phyloP scores from a whole-genome alignment of 2,797 vertebrate genomes.

The Sebastes diaconus region DNA sequence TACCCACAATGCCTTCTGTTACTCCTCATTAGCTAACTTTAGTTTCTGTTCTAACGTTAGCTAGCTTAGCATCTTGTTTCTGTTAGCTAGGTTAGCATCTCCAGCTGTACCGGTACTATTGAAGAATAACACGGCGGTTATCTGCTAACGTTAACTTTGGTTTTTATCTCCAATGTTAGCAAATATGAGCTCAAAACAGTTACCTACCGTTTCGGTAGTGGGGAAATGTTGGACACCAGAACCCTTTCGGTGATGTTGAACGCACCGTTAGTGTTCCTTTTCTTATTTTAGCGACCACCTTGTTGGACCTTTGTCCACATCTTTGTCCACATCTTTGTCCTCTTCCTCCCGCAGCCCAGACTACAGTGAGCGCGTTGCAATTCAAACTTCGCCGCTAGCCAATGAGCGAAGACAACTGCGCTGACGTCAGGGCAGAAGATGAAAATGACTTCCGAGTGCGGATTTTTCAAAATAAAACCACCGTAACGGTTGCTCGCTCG shows the following conservation, averaged over 20 bases:
- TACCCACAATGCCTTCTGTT: background rate
- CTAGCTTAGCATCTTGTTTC: background rate
- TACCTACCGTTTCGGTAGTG: conserved; percentile 16
- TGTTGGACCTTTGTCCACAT: background rate
- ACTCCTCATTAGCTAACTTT: background rate
- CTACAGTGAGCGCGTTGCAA: conserved; percentile 54
- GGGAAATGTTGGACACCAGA: background rate
- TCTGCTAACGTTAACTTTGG: background rate
- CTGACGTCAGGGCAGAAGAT: background rate
- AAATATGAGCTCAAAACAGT: background rate
- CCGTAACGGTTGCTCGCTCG: fast-evolving
- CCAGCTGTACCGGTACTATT: background rate
- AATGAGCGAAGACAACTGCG: conserved; percentile 63
- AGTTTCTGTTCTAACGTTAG: background rate
- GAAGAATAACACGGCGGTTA: background rate
- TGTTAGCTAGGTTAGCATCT: background rate
- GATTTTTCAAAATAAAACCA: conserved; percentile 47
- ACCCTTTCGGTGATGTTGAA: background rate
- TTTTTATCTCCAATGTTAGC: background rate
- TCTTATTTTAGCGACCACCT: background rate
- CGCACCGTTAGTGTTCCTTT: background rate
- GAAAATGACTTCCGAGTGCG: background rate
- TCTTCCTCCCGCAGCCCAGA: background rate
- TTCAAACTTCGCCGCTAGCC: conserved; percentile 84
- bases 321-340: no score